A percentile compares a stretch with the other conserved stretches of the same genome.
phyloP scores from a whole-genome alignment of 2,113 vertebrate species.

The Mustelus asterias region DNA sequence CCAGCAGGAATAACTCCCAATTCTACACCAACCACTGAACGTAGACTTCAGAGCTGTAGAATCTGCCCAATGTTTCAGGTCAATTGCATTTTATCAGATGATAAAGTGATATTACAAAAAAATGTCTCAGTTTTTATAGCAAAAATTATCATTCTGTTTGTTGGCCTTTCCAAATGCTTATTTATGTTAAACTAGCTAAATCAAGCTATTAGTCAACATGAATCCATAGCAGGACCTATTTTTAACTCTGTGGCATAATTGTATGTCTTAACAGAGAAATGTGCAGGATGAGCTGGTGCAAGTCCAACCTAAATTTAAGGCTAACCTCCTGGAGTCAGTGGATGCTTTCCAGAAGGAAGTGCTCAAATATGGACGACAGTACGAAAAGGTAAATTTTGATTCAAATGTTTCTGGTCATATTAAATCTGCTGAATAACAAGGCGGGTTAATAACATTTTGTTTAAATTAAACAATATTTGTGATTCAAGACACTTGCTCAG shows the following conservation, averaged over 20 bases:
- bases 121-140: not conserved
- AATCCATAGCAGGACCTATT: not conserved
- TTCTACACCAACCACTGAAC: too few relatives aligned
- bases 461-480: too few relatives aligned
- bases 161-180: not conserved
- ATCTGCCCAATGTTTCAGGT: too few relatives aligned
- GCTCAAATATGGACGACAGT: constrained; percentile 53
- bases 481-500: too few relatives aligned
- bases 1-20: too few relatives aligned
- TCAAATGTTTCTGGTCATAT: not conserved
- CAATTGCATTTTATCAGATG: not conserved
- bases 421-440: not conserved
- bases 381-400: constrained; percentile 57
- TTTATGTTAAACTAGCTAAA: not conserved
- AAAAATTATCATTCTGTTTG: not conserved
- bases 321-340: constrained; percentile 57
- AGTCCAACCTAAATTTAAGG: constrained; percentile 69
- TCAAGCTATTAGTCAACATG: not conserved
- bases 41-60: too few relatives aligned
- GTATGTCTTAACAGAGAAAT: constrained; percentile 42
- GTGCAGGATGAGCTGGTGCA: constrained; percentile 68
- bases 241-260: constrained; percentile 29
- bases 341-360: constrained; percentile 60
- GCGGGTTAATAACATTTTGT: too few relatives aligned
- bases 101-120: not conserved